phyloP scores from a whole-genome alignment of 2,888 invertebrate genomes.

The Serripes groenlandicus region DNA sequence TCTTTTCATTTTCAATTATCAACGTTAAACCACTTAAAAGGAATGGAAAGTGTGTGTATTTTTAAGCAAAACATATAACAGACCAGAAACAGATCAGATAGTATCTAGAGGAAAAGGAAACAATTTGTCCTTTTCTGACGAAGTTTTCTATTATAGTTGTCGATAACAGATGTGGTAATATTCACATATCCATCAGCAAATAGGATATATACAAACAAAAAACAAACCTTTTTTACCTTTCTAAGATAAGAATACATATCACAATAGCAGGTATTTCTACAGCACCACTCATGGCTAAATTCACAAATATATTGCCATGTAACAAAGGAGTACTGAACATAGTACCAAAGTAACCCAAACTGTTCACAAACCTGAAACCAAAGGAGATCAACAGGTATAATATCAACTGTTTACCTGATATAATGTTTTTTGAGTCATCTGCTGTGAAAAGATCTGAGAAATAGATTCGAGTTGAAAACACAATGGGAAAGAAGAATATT shows the following conservation, averaged over 20 bases:
- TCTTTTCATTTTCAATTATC: background rate
- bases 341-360: slow-evolving; percentile 81
- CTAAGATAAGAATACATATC: slow-evolving; percentile 73
- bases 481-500: too few species aligned
- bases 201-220: too few species aligned
- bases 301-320: slow-evolving; percentile 79
- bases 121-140: background rate
- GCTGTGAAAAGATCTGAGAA: background rate
- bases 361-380: slow-evolving; percentile 80
- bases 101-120: background rate
- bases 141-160: background rate
- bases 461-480: too few species aligned
- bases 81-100: too few species aligned
- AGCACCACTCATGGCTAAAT: slow-evolving; percentile 78
- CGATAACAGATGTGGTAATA: background rate
- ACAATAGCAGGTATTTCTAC: slow-evolving; percentile 80
- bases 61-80: too few species aligned
- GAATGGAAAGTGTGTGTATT: too few species aligned
- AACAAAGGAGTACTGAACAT: slow-evolving; percentile 77
- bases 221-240: too few species aligned
- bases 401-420: too few species aligned
- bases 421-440: too few species aligned
- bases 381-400: too few species aligned
- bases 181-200: background rate
- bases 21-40: too few species aligned